phyloP scores from a whole-genome alignment of 1,140 invertebrate species.

The Acromyrmex charruanus region DNA sequence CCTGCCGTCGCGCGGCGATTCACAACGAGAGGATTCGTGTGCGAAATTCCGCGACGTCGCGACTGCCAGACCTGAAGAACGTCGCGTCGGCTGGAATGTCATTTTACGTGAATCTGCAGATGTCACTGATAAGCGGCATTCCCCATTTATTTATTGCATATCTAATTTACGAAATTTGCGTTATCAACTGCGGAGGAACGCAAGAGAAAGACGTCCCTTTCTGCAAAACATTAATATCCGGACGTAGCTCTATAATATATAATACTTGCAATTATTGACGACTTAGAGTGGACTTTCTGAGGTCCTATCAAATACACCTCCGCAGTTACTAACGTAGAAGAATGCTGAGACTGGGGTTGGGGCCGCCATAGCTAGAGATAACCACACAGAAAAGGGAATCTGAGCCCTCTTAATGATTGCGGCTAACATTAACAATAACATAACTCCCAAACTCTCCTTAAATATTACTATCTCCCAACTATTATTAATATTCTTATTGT shows the following conservation, averaged over 20 bases:
- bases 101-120: neutral
- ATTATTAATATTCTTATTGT: too few relatives aligned
- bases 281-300: too few relatives aligned
- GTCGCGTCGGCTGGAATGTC: neutral
- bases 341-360: too few relatives aligned
- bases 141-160: neutral
- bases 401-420: too few relatives aligned
- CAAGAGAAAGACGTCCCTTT: neutral
- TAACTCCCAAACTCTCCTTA: too few relatives aligned
- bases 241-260: neutral
- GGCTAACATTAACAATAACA: too few relatives aligned
- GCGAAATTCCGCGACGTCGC: constrained; percentile 9
- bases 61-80: neutral
- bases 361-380: too few relatives aligned
- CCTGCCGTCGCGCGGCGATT: constrained; percentile 25
- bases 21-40: constrained; percentile 8
- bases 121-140: neutral
- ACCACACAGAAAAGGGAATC: too few relatives aligned
- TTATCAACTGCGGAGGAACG: neutral
- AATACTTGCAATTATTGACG: constrained; percentile 21
- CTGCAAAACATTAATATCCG: neutral
- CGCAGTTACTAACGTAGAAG: too few relatives aligned
- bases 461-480: too few relatives aligned
- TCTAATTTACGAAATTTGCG: neutral
- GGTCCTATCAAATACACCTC: too few relatives aligned